Conservation (phyloP, 2,888 invertebrate genomes). For the Mamestra brassicae region DNA sequence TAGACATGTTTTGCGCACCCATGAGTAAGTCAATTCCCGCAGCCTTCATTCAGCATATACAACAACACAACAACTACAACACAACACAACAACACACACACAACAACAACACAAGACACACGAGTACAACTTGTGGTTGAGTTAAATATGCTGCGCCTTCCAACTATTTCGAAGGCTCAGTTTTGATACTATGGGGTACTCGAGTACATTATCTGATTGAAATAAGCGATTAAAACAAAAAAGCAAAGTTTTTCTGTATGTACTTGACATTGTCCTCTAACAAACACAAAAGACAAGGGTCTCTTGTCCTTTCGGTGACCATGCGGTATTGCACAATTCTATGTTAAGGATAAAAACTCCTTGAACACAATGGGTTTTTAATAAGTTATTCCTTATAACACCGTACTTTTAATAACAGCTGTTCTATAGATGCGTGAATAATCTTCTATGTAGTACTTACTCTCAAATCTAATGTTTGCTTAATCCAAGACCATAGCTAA, state of each 20-base stretch:
- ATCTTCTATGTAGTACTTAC: conserved; percentile 11
- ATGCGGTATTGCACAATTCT: conserved; percentile 3
- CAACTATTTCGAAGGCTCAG: neutral
- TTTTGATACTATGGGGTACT: neutral
- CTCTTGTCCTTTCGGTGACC: conserved; percentile 2
- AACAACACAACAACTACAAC: no score
- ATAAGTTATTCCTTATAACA: neutral
- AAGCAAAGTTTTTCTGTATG: neutral
- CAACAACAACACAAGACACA: no score
- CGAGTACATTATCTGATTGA: neutral
- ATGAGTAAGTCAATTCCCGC: neutral
- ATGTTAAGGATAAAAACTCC: neutral
- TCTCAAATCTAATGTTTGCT: conserved; percentile 38
- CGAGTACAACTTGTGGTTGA: neutral
- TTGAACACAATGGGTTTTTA: neutral
- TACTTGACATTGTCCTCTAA: neutral
- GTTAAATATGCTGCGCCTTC: neutral
- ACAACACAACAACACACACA: no score
- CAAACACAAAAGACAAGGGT: conserved; percentile 10
- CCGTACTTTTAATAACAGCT: conserved; percentile 1
- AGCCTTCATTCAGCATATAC: neutral
- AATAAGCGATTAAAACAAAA: neutral
- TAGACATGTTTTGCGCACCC: neutral
- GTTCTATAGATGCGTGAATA: conserved; percentile 7
- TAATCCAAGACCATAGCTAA: conserved; percentile 44